phyloP scores from a whole-genome alignment of 2,113 vertebrate species.

The Sapayoa aenigma region DNA sequence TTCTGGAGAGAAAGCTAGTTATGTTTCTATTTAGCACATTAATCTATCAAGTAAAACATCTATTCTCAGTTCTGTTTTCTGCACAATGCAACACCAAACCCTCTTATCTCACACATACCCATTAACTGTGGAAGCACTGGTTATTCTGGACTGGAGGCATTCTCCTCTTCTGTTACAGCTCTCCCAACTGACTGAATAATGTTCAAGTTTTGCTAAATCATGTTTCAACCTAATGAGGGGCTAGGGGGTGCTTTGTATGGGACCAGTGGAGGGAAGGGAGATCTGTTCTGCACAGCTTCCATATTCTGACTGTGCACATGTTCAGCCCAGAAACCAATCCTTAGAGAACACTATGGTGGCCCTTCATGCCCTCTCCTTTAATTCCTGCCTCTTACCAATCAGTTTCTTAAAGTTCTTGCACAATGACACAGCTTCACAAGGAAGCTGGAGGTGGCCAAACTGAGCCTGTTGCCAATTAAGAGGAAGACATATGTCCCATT shows the following conservation, averaged over 20 bases:
- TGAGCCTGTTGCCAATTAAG: neutral
- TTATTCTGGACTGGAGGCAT: neutral
- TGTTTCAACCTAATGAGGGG: neutral
- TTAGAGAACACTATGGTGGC: neutral
- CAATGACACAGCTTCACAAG: neutral
- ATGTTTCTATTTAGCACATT: neutral
- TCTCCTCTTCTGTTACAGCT: neutral
- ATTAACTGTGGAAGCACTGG: neutral
- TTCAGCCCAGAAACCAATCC: neutral
- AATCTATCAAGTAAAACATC: neutral
- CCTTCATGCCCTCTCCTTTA: neutral
- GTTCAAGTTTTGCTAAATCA: neutral
- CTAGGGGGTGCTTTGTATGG: neutral
- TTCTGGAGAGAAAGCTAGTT: neutral
- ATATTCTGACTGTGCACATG: neutral
- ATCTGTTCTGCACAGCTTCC: neutral
- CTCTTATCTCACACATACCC: neutral
- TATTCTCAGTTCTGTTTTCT: neutral
- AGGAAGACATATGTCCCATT: fast-evolving
- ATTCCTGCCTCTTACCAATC: neutral
- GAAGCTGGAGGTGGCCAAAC: neutral
- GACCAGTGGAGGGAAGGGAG: neutral
- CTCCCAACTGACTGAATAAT: neutral
- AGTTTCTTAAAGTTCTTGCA: neutral
- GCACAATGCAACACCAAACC: neutral